A percentile compares a stretch with the other conserved stretches of the same genome.
Conservation (phyloP, 2,113 vertebrate genomes). For the Noturus placidus region DNA sequence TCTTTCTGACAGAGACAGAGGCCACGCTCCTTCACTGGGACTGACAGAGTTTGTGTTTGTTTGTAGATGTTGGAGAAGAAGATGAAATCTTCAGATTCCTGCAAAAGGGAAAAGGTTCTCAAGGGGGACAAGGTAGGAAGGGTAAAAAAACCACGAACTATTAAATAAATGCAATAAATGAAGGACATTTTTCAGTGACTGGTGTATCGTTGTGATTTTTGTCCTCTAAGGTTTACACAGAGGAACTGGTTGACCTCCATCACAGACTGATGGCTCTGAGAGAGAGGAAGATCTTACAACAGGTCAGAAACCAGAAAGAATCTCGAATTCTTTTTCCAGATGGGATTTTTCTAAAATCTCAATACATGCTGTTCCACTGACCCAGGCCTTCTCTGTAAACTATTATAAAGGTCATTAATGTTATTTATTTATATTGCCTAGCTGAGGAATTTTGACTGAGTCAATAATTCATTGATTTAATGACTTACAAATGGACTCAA, state of each 20-base stretch:
- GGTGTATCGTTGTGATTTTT: neutral
- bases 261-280: constrained; percentile 12
- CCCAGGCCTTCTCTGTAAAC: neutral
- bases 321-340: neutral
- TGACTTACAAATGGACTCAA: neutral
- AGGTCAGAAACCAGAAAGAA: neutral
- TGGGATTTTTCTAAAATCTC: neutral
- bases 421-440: neutral
- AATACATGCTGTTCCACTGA: neutral
- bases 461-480: neutral
- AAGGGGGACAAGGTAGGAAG: neutral
- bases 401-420: neutral
- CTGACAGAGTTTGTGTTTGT: neutral
- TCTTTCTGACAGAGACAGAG: neutral
- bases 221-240: neutral
- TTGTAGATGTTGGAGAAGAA: neutral
- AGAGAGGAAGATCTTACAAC: neutral
- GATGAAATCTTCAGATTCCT: neutral
- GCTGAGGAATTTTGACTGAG: neutral
- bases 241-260: constrained; percentile 15
- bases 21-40: neutral
- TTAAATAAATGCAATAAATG: neutral
- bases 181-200: neutral
- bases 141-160: neutral
- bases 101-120: neutral